These are phyloP conservation scores for Deilephila porcellus DNA, from an alignment of 2,888 invertebrate genomes.

Conservation along the genomic window DNA sequence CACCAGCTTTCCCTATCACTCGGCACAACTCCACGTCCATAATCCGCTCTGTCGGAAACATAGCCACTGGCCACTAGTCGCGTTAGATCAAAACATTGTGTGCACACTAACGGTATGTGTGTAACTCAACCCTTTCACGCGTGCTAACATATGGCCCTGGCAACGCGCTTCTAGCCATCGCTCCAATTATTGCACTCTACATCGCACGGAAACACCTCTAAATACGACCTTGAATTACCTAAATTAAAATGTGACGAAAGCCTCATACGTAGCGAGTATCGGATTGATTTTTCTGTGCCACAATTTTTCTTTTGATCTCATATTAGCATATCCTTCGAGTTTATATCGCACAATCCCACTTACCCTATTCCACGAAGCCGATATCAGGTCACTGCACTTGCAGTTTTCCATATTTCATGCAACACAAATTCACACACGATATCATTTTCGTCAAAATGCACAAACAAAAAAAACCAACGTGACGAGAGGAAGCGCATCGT, in stretches of 20 bases:
- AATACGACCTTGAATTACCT: conserved; percentile 66
- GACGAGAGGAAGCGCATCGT: conserved; percentile 94
- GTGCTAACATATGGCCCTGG: conserved; percentile 77
- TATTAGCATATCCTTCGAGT: conserved; percentile 3
- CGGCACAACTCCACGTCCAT: conserved; percentile 44
- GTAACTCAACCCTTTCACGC: conserved; percentile 68
- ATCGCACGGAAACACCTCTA: conserved; percentile 55
- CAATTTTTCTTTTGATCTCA: conserved; percentile 43
- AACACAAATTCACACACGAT: conserved; percentile 82
- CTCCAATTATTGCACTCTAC: conserved; percentile 57
- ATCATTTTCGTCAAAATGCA: conserved; percentile 82
- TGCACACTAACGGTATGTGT: conserved; percentile 68
- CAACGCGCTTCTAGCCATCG: conserved; percentile 63
- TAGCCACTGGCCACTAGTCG: conserved; percentile 37
- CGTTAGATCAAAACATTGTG: conserved; percentile 52
- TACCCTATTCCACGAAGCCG: conserved; percentile 67
- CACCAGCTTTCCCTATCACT: conserved; percentile 50
- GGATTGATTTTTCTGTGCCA: conserved; percentile 66
- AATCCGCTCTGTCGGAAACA: conserved; percentile 9
- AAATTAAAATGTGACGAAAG: conserved; percentile 67
- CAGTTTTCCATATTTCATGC: conserved; percentile 82
- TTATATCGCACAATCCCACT: conserved; percentile 47
- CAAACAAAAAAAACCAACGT: conserved; percentile 85
- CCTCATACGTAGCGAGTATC: conserved; percentile 62
- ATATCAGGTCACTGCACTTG: conserved; percentile 82